Evolutionary conservation across 2,888 invertebrate species (phyloP), one percentile per base, ranked within the genome.

Genomic region (Ophion ellenae): DNA sequence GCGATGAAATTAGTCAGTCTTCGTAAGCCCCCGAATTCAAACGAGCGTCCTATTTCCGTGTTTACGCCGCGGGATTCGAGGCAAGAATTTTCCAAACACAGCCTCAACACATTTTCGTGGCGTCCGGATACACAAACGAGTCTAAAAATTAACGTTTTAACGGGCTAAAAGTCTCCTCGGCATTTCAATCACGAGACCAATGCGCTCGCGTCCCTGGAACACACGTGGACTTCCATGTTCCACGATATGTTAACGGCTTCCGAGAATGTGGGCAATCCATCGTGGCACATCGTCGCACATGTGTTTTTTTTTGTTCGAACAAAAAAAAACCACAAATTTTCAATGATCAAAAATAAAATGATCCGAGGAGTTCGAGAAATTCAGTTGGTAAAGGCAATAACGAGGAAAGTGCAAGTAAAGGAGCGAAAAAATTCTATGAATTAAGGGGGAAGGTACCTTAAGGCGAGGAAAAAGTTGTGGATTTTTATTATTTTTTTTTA

Each of bases 231-330:
- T 53, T 76, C 74, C 17, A 59, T 78, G 63, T 81, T 85, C 77
- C 53, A 63, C 78, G 84, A 85, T 75, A 17, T 78, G 77, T 85
- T 81, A 85, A 81, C 84, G 81, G 84, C 81, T 74, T 69, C 84
- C 59, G 63, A 78, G 84, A 85, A 85, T 69, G 67, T 59, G 84
- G 53, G 59, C 76, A 70, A 73, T 47, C 9, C 47, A 47, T 47
- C 73, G 32, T 59, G 47, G n/a, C 69, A 78, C 70, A 78, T 47
- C 70, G 78, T 78, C 69, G n/a, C 61, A n/a, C 73, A 73, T 74
- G 36, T 61, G 40, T 24, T 45, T 9, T n/a, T 40, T 53, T 40
- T 53, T 11, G 24, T 45, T 28, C 20, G 63, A 74, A 45, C 61
- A 1, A 74, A 40, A 61, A 73, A 2, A 36, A 73, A 47, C 47